Evolutionary conservation across 2,888 invertebrate genomes (phyloP).

Genomic region (Cepaea hortensis): DNA sequence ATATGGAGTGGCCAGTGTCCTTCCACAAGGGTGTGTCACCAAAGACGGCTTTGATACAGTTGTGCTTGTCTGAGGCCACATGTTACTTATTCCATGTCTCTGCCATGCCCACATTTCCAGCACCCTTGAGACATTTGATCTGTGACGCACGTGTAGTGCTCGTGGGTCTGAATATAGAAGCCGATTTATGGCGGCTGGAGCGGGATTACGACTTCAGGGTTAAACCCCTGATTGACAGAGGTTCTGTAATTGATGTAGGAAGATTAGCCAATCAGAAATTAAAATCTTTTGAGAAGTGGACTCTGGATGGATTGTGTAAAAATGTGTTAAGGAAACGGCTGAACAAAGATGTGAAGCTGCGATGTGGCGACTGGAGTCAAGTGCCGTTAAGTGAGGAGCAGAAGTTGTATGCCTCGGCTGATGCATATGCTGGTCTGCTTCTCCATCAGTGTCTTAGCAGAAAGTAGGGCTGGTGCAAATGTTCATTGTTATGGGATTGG

Average conservation of each 20-base stretch:
- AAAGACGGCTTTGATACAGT: slow-evolving; percentile 65
- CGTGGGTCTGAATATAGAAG: slow-evolving; percentile 64
- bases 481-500: background rate
- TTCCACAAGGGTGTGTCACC: slow-evolving; percentile 58
- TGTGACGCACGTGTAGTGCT: slow-evolving; percentile 58
- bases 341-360: slow-evolving; percentile 59
- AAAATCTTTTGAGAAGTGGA: slow-evolving; percentile 66
- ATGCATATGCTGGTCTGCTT: slow-evolving; percentile 59
- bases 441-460: slow-evolving; percentile 35
- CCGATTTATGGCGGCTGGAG: slow-evolving; percentile 69
- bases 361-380: slow-evolving; percentile 66
- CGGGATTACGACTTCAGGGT: slow-evolving; percentile 64
- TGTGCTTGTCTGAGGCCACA: slow-evolving; percentile 58
- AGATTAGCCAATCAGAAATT: slow-evolving; percentile 62
- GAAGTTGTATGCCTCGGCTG: slow-evolving; percentile 65
- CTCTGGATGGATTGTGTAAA: slow-evolving; percentile 64
- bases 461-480: background rate
- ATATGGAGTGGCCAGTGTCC: slow-evolving; percentile 70
- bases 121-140: slow-evolving; percentile 57
- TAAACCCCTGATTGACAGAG: slow-evolving; percentile 55
- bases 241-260: slow-evolving; percentile 59
- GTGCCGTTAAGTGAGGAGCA: slow-evolving; percentile 63
- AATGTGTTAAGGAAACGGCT: slow-evolving; percentile 62
- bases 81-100: slow-evolving; percentile 69
- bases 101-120: slow-evolving; percentile 62